Evolutionary conservation across 2,888 invertebrate genomes (phyloP).

Genomic region (Sceliomorpha sp.): DNA sequence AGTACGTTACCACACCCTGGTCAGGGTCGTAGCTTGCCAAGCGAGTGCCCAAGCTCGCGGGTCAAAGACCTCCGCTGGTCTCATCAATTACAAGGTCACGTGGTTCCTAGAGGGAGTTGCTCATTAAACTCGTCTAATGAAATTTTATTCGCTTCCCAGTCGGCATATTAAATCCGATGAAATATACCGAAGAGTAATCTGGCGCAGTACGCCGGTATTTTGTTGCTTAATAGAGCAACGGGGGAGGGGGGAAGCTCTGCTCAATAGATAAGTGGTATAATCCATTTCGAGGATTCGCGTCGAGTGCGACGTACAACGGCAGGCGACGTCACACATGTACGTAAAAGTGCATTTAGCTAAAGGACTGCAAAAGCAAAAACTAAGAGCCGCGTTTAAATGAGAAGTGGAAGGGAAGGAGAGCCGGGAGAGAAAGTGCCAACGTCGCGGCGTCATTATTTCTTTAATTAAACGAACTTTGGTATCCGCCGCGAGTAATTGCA

Average conservation of each 20-base stretch:
- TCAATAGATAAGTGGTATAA: slow-evolving; percentile 11
- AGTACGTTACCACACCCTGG: too few species aligned
- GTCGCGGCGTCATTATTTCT: slow-evolving; percentile 68
- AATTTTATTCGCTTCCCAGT: too few species aligned
- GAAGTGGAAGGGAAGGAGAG: slow-evolving; percentile 31
- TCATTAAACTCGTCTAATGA: too few species aligned
- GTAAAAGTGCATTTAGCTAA: slow-evolving; percentile 29
- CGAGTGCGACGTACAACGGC: background rate
- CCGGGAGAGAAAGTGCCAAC: slow-evolving; percentile 28
- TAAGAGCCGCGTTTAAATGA: slow-evolving; percentile 46
- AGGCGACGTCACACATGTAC: slow-evolving; percentile 25
- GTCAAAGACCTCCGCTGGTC: too few species aligned
- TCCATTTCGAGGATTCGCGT: slow-evolving; percentile 6
- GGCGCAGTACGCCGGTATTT: too few species aligned
- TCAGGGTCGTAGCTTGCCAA: too few species aligned
- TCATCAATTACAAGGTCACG: too few species aligned
- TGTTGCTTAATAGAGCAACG: background rate
- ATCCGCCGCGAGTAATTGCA: slow-evolving; percentile 64
- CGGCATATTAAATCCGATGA: too few species aligned
- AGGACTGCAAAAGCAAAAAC: slow-evolving; percentile 38
- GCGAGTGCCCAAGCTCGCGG: too few species aligned
- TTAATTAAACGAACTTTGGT: slow-evolving; percentile 75
- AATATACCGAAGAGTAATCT: too few species aligned
- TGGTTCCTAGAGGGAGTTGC: too few species aligned
- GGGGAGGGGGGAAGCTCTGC: background rate